Conservation (phyloP, 1,140 invertebrate species). For the Drosophila nebulosa region DNA sequence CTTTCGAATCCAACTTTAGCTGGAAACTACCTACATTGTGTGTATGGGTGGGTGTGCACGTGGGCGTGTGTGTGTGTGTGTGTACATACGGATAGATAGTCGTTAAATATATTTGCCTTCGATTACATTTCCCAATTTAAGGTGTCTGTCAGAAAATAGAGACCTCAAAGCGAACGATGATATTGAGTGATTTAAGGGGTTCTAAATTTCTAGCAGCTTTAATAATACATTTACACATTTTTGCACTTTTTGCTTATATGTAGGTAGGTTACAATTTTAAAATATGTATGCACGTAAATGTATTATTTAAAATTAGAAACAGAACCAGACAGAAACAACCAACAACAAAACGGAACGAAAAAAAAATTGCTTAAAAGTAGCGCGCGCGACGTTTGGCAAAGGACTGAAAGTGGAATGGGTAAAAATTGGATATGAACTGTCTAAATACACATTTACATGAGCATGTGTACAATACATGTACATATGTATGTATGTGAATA, state of each 20-base stretch:
- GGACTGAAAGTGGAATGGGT: conserved; percentile 31
- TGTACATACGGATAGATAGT: background rate
- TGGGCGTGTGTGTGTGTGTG: background rate
- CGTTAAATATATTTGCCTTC: background rate
- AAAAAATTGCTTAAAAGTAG: conserved; percentile 5
- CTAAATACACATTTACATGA: background rate
- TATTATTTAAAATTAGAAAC: background rate
- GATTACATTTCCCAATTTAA: background rate
- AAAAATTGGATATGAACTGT: conserved; percentile 22
- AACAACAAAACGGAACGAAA: background rate
- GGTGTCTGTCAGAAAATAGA: background rate
- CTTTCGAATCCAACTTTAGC: conserved; percentile 11
- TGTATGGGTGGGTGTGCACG: background rate
- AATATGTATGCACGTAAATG: background rate
- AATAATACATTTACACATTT: conserved; percentile 2
- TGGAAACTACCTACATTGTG: background rate
- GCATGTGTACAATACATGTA: too few relatives aligned
- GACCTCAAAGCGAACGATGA: background rate
- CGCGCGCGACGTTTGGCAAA: conserved; percentile 49
- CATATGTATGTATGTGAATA: background rate
- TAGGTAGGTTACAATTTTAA: background rate
- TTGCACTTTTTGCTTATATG: background rate
- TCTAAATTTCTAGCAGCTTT: background rate
- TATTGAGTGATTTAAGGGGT: background rate
- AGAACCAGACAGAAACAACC: background rate